Evolutionary conservation across 2,888 invertebrate genomes (phyloP), one percentile per base, ranked within the genome.

Genomic region (Macroteleia sp.): DNA sequence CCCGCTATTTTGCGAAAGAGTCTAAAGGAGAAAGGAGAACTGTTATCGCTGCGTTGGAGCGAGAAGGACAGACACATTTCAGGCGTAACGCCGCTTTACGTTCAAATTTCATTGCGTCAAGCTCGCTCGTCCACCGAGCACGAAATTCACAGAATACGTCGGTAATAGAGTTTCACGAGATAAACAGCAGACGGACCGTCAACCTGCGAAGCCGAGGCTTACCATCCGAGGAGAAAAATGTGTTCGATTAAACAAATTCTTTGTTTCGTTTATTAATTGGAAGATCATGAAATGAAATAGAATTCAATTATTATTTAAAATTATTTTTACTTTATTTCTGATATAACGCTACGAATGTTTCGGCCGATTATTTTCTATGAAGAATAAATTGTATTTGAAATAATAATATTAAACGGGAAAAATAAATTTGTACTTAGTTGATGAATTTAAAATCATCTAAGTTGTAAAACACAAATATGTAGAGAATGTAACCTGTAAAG

Each of bases 101-200:
- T 88, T 88, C 87, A 87, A 88, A 88, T 88, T 88, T 89, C 88
- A 88, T 88, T 88, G 87, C 88, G 84, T 86, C 85, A 84, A 87
- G 85, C 84, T 84, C 80, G 69, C 76, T 75, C 82, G 80, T 54
- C 75, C 75, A 50, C 77, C 52, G 70, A 61, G 74, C 50, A 44
- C 54, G 52, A 81, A 85, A 85, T 86, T 86, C 83, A 79, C 77
- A 76, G 85, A 85, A 86, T 84, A 84, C 86, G 86, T 89, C 87
- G 89, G 88, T 89, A 89, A 89, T 88, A 84, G 89, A 88, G 88
- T 89, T 89, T 89, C 85, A 79, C 77, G 85, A 85, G 88, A 88
- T 86, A 86, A 88, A 89, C 86, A 86, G 83, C 83, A 80, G 77
- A 46, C 66, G 52, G 44, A 56, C 44, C 52, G 61, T 52, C 50